A percentile compares a stretch with the other conserved stretches of the same genome.
phyloP scores from a whole-genome alignment of 2,797 vertebrate species.

The Phalloptychus januarius region DNA sequence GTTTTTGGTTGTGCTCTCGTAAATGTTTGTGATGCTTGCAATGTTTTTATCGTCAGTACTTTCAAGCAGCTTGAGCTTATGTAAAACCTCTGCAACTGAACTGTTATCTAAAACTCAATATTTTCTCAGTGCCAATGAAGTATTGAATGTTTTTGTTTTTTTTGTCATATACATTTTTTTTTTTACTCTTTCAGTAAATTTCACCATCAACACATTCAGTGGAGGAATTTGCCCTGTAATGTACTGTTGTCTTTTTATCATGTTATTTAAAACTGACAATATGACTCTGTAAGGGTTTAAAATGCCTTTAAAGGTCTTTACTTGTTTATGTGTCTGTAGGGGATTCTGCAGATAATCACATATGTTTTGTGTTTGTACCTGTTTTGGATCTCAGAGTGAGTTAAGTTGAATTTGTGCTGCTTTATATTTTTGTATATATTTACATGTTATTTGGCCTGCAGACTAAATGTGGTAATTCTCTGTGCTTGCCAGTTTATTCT shows the following conservation, averaged over 20 bases:
- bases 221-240: slow-evolving; percentile 18
- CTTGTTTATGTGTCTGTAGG: slow-evolving; percentile 23
- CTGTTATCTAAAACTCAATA: slow-evolving; percentile 24
- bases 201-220: slow-evolving; percentile 28
- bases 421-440: slow-evolving; percentile 74
- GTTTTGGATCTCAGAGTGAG: slow-evolving; percentile 46
- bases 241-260: slow-evolving; percentile 40
- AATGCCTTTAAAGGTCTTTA: slow-evolving; percentile 19
- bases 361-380: slow-evolving; percentile 50
- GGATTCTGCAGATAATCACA: slow-evolving; percentile 40
- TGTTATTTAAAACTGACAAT: slow-evolving; percentile 11
- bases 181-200: slow-evolving; percentile 36
- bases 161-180: background rate
- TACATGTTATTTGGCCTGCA: slow-evolving; percentile 62
- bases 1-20: slow-evolving; percentile 6
- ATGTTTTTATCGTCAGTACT: background rate
- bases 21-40: background rate
- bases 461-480: slow-evolving; percentile 47
- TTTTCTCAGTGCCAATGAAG: slow-evolving; percentile 60
- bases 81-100: slow-evolving; percentile 12
- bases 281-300: slow-evolving; percentile 10
- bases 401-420: slow-evolving; percentile 38
- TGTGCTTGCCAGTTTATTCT: slow-evolving; percentile 62
- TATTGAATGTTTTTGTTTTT: slow-evolving; percentile 35
- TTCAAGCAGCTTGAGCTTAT: slow-evolving; percentile 13